Evolutionary conservation across 1,140 invertebrate species (phyloP).

Genomic region (Diprion similis): DNA sequence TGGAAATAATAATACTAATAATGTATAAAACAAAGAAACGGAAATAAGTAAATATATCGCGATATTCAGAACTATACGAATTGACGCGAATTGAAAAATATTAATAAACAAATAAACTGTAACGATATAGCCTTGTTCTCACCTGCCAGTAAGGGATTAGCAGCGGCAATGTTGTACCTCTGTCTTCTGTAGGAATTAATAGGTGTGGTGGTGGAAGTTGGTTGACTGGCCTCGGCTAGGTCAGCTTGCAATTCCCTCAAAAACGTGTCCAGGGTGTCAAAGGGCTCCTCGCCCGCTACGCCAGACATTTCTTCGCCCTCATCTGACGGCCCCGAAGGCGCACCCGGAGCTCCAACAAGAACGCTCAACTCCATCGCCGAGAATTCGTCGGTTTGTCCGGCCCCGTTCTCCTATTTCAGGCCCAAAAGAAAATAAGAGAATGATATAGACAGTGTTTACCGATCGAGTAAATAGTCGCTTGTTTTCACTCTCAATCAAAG

Average conservation of each 20-base stretch:
- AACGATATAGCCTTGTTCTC: constrained; percentile 31
- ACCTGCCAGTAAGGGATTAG: constrained; percentile 81
- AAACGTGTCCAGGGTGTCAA: constrained; percentile 59
- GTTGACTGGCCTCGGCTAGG: constrained; percentile 55
- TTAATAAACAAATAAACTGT: not conserved
- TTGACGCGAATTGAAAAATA: constrained; percentile 10
- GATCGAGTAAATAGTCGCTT: no score
- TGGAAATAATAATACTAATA: constrained; percentile 27
- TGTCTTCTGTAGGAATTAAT: constrained; percentile 64
- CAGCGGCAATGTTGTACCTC: constrained; percentile 81
- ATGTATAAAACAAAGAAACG: constrained; percentile 21
- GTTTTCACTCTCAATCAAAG: no score
- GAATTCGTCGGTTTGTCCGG: constrained; percentile 56
- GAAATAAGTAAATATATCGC: not conserved
- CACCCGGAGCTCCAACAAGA: constrained; percentile 51
- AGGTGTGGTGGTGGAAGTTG: constrained; percentile 55
- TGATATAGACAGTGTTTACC: no score
- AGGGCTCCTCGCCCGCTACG: constrained; percentile 51
- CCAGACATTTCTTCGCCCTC: constrained; percentile 44
- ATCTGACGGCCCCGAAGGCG: constrained; percentile 43
- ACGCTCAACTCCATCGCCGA: constrained; percentile 57
- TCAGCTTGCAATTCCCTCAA: constrained; percentile 57
- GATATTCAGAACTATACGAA: not conserved
- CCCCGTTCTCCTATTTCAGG: constrained; percentile 48
- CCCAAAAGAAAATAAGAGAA: no score